Evolutionary conservation across 1,140 invertebrate species (phyloP).

Genomic region (Dermatophagoides farinae): DNA sequence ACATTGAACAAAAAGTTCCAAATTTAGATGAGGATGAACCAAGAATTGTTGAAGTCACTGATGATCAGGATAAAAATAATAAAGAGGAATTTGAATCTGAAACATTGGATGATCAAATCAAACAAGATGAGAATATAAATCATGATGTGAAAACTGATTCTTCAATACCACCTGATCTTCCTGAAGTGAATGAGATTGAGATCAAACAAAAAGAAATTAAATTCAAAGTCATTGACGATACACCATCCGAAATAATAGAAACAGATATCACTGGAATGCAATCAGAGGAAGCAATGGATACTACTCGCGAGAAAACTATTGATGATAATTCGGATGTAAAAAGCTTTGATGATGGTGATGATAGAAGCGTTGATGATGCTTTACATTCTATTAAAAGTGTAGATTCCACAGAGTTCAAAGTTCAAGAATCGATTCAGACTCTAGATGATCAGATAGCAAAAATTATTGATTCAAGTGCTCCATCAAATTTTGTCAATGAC

Average conservation of each 20-base stretch:
- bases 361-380: not conserved
- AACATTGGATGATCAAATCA: not conserved
- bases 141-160: not conserved
- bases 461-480: not conserved
- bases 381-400: not conserved
- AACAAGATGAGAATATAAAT: not conserved
- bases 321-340: slow-evolving; percentile 12
- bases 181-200: not conserved
- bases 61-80: not conserved
- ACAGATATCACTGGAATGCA: not conserved
- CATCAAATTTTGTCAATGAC: not conserved
- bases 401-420: not conserved
- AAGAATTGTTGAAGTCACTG: not conserved
- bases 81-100: not conserved
- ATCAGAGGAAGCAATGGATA: slow-evolving; percentile 16
- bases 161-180: not conserved
- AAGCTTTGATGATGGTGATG: not conserved
- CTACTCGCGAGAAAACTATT: slow-evolving; percentile 21
- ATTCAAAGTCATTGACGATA: not conserved
- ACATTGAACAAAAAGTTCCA: no score
- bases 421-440: slow-evolving; percentile 17
- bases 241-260: no score
- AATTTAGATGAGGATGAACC: no score
- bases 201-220: not conserved
- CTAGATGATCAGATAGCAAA: slow-evolving; percentile 19